Evolutionary conservation across 2,797 vertebrate genomes (phyloP).

Genomic region (Glyptemys insculpta): DNA sequence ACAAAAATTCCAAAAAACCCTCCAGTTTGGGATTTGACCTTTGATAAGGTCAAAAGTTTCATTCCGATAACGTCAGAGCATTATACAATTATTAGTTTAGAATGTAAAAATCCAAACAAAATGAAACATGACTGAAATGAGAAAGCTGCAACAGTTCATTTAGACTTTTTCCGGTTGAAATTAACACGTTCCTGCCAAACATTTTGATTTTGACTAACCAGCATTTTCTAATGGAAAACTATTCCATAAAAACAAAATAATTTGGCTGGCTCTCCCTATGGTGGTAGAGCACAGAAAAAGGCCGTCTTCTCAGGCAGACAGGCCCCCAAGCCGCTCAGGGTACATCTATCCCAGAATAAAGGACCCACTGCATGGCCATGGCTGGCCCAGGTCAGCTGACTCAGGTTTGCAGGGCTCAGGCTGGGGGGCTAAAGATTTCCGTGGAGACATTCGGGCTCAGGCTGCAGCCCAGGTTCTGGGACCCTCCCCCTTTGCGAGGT

Average conservation of each 20-base stretch:
- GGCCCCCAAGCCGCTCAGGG: background rate
- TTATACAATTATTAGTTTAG: background rate
- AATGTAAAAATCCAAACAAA: background rate
- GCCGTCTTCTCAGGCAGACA: background rate
- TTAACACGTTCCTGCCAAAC: background rate
- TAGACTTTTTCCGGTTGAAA: background rate
- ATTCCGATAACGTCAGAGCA: background rate
- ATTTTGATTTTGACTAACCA: background rate
- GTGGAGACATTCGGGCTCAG: too few species aligned
- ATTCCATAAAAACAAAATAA: background rate
- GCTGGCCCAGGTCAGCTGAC: too few species aligned
- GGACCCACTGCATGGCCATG: too few species aligned
- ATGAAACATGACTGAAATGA: background rate
- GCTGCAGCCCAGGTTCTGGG: too few species aligned
- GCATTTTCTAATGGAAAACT: background rate
- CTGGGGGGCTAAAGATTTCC: too few species aligned
- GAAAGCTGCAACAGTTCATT: background rate
- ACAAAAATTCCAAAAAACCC: background rate
- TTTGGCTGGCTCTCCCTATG: background rate
- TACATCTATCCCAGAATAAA: too few species aligned
- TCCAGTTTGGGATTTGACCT: background rate
- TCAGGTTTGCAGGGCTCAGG: too few species aligned
- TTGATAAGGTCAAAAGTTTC: background rate
- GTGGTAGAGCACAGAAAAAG: background rate
- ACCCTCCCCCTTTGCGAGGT: too few species aligned